phyloP scores from a whole-genome alignment of 2,888 invertebrate genomes.

The Aleiodes leptofemur region DNA sequence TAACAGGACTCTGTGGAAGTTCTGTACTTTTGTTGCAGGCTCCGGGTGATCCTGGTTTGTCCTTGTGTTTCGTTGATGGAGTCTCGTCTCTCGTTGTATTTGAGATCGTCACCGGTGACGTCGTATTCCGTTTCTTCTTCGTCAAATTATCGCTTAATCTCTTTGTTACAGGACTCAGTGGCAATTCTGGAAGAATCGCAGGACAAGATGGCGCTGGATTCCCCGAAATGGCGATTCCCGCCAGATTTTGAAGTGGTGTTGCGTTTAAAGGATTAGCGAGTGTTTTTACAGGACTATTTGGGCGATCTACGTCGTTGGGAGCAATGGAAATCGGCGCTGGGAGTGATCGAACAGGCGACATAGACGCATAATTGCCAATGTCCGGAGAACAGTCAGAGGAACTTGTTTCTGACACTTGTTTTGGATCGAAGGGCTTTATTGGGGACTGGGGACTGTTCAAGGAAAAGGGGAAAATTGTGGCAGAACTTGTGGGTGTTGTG shows the following conservation, averaged over 20 bases:
- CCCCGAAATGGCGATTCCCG: neutral
- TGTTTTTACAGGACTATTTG: conserved; percentile 26
- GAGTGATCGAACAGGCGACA: conserved; percentile 53
- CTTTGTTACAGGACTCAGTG: conserved; percentile 53
- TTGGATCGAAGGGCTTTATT: conserved; percentile 74
- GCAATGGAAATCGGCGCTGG: conserved; percentile 36
- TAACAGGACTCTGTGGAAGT: conserved; percentile 61
- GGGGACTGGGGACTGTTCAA: conserved; percentile 83
- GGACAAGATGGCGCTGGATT: neutral
- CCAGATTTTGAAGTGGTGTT: neutral
- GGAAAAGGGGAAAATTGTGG: conserved; percentile 83
- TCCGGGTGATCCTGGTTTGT: conserved; percentile 47
- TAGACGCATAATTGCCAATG: conserved; percentile 58
- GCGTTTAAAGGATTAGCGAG: conserved; percentile 34
- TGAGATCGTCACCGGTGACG: conserved; percentile 44
- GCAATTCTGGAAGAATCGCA: conserved; percentile 36
- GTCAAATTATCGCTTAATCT: conserved; percentile 49
- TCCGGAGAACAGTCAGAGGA: conserved; percentile 43
- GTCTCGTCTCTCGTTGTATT: neutral
- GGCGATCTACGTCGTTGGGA: conserved; percentile 32
- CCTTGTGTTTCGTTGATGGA: conserved; percentile 37
- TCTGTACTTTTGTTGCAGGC: conserved; percentile 46
- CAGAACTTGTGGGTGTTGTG: conserved; percentile 79
- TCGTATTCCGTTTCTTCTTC: conserved; percentile 52
- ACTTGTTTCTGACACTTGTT: conserved; percentile 33